Evolutionary conservation across 1,140 invertebrate genomes (phyloP).

Genomic region (Hyphantria cunea): DNA sequence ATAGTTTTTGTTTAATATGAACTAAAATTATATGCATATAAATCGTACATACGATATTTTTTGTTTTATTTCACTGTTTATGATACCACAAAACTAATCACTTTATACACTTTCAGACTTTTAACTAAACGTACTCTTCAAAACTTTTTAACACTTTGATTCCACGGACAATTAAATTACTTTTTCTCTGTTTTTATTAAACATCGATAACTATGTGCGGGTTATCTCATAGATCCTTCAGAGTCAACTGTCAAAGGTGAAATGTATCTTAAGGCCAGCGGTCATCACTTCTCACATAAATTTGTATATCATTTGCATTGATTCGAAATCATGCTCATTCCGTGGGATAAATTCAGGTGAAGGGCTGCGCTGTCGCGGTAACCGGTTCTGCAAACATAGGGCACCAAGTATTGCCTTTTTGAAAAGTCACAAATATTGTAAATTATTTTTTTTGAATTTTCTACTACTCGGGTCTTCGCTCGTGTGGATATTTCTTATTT

Average conservation of each 20-base stretch:
- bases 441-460: too few relatives aligned
- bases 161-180: neutral
- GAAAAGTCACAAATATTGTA: too few relatives aligned
- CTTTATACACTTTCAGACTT: neutral
- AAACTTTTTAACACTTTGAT: neutral
- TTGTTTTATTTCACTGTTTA: neutral
- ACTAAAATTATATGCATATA: too few relatives aligned
- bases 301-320: slow-evolving; percentile 64
- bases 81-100: neutral
- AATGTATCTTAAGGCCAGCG: slow-evolving; percentile 47
- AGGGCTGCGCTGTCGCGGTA: slow-evolving; percentile 33
- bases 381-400: slow-evolving; percentile 10
- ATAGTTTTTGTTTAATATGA: too few relatives aligned
- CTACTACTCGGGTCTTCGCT: too few relatives aligned
- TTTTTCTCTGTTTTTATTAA: neutral
- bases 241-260: slow-evolving; percentile 26
- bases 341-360: slow-evolving; percentile 21
- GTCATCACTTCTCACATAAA: slow-evolving; percentile 70
- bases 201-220: neutral
- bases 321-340: slow-evolving; percentile 24
- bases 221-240: slow-evolving; percentile 18
- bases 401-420: neutral
- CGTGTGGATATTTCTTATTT: too few relatives aligned
- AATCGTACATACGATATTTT: neutral
- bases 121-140: neutral